phyloP scores from a whole-genome alignment of 2,113 vertebrate species.

The Ammodramus savannarum region DNA sequence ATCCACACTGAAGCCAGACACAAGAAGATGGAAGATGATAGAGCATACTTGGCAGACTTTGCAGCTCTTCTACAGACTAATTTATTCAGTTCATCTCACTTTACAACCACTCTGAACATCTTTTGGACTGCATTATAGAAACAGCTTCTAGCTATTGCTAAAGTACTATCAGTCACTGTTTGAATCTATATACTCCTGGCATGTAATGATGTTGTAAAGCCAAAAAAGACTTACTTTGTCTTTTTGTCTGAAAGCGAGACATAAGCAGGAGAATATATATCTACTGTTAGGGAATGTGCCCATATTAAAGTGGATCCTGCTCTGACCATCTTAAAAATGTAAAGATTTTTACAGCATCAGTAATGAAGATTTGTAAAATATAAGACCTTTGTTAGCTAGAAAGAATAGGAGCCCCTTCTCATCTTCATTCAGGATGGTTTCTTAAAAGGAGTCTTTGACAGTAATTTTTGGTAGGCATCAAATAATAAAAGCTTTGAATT shows the following conservation, averaged over 20 bases:
- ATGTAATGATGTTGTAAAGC: not conserved
- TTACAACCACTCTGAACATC: not conserved
- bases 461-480: not conserved
- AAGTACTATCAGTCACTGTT: not conserved
- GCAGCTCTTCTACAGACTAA: not conserved
- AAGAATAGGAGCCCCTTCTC: not conserved
- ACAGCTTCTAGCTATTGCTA: not conserved
- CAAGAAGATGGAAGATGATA: not conserved
- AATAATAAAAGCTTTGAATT: not conserved
- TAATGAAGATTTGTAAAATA: not conserved
- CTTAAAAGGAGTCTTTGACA: not conserved
- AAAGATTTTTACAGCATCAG: not conserved
- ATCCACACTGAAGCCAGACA: not conserved
- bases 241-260: not conserved
- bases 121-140: not conserved
- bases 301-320: not conserved
- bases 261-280: not conserved
- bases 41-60: not conserved
- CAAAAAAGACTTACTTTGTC: not conserved
- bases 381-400: not conserved
- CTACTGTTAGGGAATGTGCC: not conserved
- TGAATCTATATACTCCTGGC: not conserved
- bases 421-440: not conserved
- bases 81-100: not conserved
- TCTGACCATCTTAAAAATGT: not conserved